Evolutionary conservation across 2,113 vertebrate genomes (phyloP).

Genomic region (Meleagris gallopavo): DNA sequence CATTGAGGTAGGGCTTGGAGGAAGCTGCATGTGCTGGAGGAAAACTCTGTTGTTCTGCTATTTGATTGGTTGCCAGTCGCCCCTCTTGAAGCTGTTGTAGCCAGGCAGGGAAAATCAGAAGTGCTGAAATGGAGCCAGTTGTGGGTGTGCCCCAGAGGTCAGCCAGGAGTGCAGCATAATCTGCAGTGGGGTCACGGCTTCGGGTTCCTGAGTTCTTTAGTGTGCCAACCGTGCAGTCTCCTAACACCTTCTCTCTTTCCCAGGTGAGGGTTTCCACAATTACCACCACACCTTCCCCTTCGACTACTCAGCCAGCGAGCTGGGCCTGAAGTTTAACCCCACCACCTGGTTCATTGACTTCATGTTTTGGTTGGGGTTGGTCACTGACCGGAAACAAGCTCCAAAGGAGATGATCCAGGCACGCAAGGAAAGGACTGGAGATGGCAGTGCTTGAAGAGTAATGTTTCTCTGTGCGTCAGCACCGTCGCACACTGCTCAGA

Average conservation of each 20-base stretch:
- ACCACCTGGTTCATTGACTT: slow-evolving; percentile 89
- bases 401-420: slow-evolving; percentile 79
- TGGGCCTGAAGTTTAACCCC: slow-evolving; percentile 85
- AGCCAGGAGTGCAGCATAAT: background rate
- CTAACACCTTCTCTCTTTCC: slow-evolving; percentile 39
- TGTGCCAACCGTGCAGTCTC: rapidly evolving
- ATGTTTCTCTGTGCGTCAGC: rapidly evolving
- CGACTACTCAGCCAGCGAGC: slow-evolving; percentile 84
- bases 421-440: slow-evolving; percentile 83
- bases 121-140: background rate
- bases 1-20: background rate
- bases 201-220: background rate
- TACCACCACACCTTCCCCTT: slow-evolving; percentile 86
- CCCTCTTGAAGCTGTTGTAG: background rate
- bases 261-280: slow-evolving; percentile 85
- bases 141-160: background rate
- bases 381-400: slow-evolving; percentile 79
- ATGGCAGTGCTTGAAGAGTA: slow-evolving; percentile 76
- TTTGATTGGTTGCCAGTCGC: rapidly evolving
- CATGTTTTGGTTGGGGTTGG: slow-evolving; percentile 85
- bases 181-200: background rate
- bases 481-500: background rate
- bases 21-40: rapidly evolving
- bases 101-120: background rate
- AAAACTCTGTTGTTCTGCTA: background rate